Evolutionary conservation across 1,140 invertebrate genomes (phyloP).

Genomic region (Yoshiicerus persimilis): DNA sequence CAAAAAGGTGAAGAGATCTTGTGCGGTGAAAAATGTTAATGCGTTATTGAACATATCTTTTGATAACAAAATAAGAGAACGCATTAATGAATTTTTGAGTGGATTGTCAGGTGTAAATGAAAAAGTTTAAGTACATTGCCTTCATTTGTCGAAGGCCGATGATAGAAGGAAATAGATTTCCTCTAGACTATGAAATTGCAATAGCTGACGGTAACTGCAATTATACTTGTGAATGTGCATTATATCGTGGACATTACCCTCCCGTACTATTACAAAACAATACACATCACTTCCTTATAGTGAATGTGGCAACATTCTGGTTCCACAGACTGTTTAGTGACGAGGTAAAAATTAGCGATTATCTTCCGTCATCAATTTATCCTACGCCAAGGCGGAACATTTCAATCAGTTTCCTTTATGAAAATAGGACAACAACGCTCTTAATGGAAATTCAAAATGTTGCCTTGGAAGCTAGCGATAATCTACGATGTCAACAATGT

Average conservation of each 20-base stretch:
- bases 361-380: too few species aligned
- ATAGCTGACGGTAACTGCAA: neutral
- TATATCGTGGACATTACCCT: neutral
- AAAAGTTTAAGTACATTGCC: neutral
- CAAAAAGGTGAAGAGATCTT: neutral
- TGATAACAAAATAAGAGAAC: neutral
- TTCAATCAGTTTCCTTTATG: too few species aligned
- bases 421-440: too few species aligned
- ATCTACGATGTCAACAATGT: neutral
- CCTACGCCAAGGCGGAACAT: too few species aligned
- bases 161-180: too few species aligned
- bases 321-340: too few species aligned
- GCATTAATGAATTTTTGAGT: neutral
- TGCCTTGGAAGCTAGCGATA: neutral
- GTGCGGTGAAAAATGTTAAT: neutral
- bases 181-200: neutral
- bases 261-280: neutral
- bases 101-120: too few species aligned
- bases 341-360: too few species aligned
- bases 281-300: neutral
- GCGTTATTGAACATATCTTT: neutral
- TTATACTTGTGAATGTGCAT: too few species aligned
- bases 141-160: neutral
- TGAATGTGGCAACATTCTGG: neutral
- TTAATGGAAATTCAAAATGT: too few species aligned